A percentile compares a stretch with the other conserved stretches of the same genome.
Evolutionary conservation across 2,888 invertebrate genomes (phyloP).

Genomic region (Sinohyriopsis cumingii): DNA sequence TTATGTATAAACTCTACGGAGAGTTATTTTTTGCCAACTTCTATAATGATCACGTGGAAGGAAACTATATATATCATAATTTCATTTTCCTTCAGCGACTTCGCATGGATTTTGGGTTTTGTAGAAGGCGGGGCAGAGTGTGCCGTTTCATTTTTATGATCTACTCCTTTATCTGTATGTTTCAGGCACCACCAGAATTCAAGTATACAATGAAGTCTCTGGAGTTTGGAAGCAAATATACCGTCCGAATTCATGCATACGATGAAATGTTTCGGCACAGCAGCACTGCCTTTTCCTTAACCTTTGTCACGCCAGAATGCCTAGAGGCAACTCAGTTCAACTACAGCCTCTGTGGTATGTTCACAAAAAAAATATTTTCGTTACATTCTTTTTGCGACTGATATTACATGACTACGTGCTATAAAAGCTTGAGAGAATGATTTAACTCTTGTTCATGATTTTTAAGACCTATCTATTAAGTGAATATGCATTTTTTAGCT

Average conservation of each 20-base stretch:
- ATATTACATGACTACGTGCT: no score
- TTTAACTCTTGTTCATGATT: no score
- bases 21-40: no score
- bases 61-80: no score
- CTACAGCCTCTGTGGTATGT: constrained; percentile 27
- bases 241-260: constrained; percentile 16
- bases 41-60: no score
- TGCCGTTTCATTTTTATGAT: background rate
- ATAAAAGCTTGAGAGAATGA: no score
- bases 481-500: no score
- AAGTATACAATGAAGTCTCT: constrained; percentile 12
- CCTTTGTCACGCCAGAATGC: constrained; percentile 20
- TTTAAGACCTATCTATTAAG: no score
- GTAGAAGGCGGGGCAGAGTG: background rate
- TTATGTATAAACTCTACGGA: no score
- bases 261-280: constrained; percentile 21
- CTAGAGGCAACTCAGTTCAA: constrained; percentile 19
- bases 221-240: constrained; percentile 18
- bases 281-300: constrained; percentile 7
- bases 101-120: background rate
- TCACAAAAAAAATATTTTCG: no score
- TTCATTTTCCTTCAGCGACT: background rate
- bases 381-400: no score
- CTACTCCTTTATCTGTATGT: background rate
- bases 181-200: constrained; percentile 15